Base-by-base conservation (phyloP, 2,113 vertebrate genomes). In the Syrrhaptes paradoxus region DNA sequence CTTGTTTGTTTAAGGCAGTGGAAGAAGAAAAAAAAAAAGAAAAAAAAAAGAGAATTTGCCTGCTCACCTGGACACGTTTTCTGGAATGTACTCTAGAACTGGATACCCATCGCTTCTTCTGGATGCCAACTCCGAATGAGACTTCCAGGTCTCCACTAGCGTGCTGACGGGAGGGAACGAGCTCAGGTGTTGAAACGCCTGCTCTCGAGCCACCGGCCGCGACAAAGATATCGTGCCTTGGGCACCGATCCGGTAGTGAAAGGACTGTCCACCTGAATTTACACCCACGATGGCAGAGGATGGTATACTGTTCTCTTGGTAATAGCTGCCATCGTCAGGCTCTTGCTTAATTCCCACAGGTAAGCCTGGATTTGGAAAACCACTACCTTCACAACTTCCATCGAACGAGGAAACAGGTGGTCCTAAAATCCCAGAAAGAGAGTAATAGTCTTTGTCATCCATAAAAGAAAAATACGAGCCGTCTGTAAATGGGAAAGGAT, bases 241-340 rank as follows among this genome's bases (percentile, higher is more conserved):
- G 84, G 99, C 99, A 98, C 99, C 99, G 97, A 99, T 99, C 98
- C 99, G 98, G 98, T 99, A 99, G 98, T 99, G 99, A 98, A 99
- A 99, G 57, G 99, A 99, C 97, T 99, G 99, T 98, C 99, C 99
- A 90, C 99, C 98, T 91, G 99, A 99, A 98, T 99, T 99, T 98
- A 99, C 99, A 77, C 99, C 99, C 95, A 99, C 99, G 84, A 99
- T 99, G 97, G 99, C 99, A 67, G 99, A 99, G 12, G 99, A 98
- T 80, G 99, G 98, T 97, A 99, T 97, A 96, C 98, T 98, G 97
- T 98, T 99, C 91, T 99, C 99, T 92, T 99, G 98, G 97, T 99
- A 99, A 98, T 99, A 99, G 98, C 98, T 98, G 98, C 98, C 98
- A 93, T 99, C 99, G 36, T 98, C 98, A 84, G 98, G 96, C 97